Conservation (phyloP, 2,888 invertebrate species). For the Camponotus fellah region DNA sequence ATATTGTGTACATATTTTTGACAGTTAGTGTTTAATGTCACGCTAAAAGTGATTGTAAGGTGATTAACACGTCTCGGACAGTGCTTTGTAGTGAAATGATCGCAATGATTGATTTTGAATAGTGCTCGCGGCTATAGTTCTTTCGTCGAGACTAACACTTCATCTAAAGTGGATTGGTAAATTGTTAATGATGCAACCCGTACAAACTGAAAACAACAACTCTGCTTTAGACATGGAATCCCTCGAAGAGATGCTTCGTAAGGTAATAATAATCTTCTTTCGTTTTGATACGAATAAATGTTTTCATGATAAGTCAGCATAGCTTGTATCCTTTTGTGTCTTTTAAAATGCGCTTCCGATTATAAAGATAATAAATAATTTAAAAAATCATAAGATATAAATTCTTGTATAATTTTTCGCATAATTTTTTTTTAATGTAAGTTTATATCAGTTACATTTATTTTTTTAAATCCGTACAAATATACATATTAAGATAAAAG, state of each 20-base stretch:
- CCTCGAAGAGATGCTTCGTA: constrained; percentile 92
- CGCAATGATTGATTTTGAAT: constrained; percentile 1
- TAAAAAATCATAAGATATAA: background rate
- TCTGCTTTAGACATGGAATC: constrained; percentile 91
- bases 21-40: background rate
- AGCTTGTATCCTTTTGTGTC: background rate
- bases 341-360: background rate
- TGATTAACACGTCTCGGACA: constrained; percentile 3
- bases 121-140: constrained; percentile 14
- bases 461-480: background rate
- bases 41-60: background rate
- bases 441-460: background rate
- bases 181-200: constrained; percentile 79
- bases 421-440: background rate
- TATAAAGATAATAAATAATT: background rate
- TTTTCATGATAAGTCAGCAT: background rate
- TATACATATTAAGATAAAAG: background rate
- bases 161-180: constrained; percentile 57
- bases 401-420: background rate
- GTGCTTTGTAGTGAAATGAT: constrained; percentile 17
- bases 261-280: constrained; percentile 87
- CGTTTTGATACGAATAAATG: background rate
- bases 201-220: constrained; percentile 87
- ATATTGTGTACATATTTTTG: background rate
- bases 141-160: background rate